phyloP scores from a whole-genome alignment of 1,140 invertebrate species.

The Tetragonula clypearis region DNA sequence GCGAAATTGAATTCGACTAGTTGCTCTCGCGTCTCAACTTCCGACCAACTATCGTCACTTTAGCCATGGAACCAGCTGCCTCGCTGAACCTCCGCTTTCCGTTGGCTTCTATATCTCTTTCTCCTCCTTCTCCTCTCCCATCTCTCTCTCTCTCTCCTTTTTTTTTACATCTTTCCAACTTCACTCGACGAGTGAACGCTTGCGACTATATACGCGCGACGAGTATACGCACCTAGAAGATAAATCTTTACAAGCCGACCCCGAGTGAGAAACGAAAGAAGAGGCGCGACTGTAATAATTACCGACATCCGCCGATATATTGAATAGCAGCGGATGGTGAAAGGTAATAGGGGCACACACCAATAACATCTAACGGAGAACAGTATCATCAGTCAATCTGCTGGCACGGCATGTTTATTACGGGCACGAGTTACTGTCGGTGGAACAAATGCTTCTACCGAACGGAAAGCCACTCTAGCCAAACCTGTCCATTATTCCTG shows the following conservation, averaged over 20 bases:
- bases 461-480: conserved; percentile 59
- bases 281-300: conserved; percentile 43
- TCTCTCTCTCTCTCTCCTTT: background rate
- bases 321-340: conserved; percentile 23
- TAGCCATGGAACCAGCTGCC: background rate
- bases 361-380: conserved; percentile 67
- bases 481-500: conserved; percentile 68
- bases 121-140: background rate
- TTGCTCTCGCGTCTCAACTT: conserved; percentile 30
- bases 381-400: conserved; percentile 68
- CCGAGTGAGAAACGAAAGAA: background rate
- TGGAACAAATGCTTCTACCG: conserved; percentile 62
- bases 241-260: background rate
- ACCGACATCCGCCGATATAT: conserved; percentile 39
- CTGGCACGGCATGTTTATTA: conserved; percentile 68
- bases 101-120: conserved; percentile 21
- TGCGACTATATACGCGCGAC: background rate
- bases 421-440: conserved; percentile 57
- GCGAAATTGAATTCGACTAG: conserved; percentile 21
- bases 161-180: background rate
- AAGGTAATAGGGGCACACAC: conserved; percentile 54
- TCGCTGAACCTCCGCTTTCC: background rate
- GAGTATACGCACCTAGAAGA: background rate
- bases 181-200: background rate
- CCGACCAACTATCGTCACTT: conserved; percentile 24